These are phyloP conservation scores for Lichenostomus cassidix DNA, from an alignment of 2,113 vertebrate species.

Conservation along the genomic window DNA sequence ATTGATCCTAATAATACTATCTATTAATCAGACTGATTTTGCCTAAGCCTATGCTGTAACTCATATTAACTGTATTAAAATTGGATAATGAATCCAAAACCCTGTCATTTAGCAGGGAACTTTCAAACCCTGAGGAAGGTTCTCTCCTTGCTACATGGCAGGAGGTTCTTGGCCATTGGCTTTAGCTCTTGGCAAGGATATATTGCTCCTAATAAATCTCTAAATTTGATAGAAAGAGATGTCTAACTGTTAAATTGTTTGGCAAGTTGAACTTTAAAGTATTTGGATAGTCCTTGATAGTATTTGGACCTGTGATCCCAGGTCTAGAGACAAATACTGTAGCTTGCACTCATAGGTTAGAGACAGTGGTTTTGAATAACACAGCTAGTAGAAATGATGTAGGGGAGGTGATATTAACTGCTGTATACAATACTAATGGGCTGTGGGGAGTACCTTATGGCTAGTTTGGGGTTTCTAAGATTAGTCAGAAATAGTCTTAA, in stretches of 20 bases:
- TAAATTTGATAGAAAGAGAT: neutral
- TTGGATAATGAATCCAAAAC: neutral
- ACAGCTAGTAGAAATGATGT: neutral
- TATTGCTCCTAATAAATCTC: neutral
- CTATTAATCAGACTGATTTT: neutral
- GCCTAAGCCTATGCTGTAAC: neutral
- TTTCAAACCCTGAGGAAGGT: neutral
- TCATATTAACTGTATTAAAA: neutral
- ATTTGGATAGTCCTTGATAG: neutral
- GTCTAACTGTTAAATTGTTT: neutral
- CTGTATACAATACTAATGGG: neutral
- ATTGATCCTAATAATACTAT: neutral
- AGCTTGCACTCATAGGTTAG: neutral
- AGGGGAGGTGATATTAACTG: neutral
- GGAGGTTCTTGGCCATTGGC: neutral
- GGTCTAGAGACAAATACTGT: neutral
- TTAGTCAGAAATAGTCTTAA: neutral
- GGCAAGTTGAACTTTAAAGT: neutral
- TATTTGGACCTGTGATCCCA: neutral
- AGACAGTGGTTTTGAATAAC: neutral
- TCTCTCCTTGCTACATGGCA: neutral
- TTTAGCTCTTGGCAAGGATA: neutral
- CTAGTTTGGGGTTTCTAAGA: neutral
- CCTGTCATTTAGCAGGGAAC: neutral
- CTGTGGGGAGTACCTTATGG: neutral